Conservation (phyloP, 1,140 invertebrate genomes). For the Bombus vancouverensis region DNA sequence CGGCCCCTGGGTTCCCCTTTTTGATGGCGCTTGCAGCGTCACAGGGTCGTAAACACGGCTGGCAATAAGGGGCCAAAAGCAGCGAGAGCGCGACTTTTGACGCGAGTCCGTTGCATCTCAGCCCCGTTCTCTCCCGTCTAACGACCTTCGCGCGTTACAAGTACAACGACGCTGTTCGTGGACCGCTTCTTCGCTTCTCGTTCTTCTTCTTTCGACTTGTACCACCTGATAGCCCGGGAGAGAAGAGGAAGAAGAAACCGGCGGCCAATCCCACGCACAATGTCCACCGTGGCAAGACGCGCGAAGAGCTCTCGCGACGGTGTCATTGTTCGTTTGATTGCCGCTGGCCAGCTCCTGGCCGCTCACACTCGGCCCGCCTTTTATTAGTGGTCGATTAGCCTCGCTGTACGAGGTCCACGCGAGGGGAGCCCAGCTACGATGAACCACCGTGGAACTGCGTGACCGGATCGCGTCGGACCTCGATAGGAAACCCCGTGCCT, state of each 20-base stretch:
- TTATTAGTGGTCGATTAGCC: conserved; percentile 67
- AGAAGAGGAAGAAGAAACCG: conserved; percentile 1
- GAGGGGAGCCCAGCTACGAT: conserved; percentile 10
- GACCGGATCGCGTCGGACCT: conserved; percentile 41
- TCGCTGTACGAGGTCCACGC: conserved; percentile 57
- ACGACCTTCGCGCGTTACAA: conserved; percentile 50
- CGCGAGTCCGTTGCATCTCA: conserved; percentile 15
- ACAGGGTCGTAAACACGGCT: conserved; percentile 72
- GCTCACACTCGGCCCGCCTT: conserved; percentile 57
- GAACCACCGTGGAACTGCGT: conserved; percentile 36
- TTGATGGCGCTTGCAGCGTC: conserved; percentile 75
- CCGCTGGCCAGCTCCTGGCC: conserved; percentile 60
- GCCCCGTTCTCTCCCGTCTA: conserved; percentile 39
- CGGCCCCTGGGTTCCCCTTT: conserved; percentile 48
- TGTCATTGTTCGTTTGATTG: conserved; percentile 74
- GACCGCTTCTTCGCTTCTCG: conserved; percentile 28
- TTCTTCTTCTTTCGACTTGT: not conserved
- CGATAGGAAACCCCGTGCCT: conserved; percentile 6
- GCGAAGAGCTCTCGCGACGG: conserved; percentile 57
- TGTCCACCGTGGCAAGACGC: conserved; percentile 58
- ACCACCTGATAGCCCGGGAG: conserved; percentile 39
- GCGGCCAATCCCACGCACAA: conserved; percentile 68
- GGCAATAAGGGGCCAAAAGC: conserved; percentile 67
- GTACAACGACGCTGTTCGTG: not conserved
- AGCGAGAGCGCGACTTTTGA: conserved; percentile 48